These are phyloP conservation scores for Polia nebulosa DNA, from an alignment of 2,888 invertebrate species.

Conservation along the genomic window DNA sequence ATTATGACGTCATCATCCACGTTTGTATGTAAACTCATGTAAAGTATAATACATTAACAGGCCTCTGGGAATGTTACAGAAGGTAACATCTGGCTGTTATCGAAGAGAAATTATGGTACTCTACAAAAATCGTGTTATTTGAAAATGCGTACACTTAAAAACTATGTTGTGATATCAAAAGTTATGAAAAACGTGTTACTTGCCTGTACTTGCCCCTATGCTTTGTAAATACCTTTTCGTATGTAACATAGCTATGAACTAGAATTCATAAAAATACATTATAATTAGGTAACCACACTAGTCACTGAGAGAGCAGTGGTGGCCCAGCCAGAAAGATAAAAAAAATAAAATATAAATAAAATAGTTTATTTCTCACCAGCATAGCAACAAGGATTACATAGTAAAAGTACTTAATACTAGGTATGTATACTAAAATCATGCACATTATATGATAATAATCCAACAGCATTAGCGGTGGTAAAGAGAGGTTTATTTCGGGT, in stretches of 20 bases:
- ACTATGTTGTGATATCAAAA: too few relatives aligned
- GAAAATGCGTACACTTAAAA: not conserved
- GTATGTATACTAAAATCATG: too few relatives aligned
- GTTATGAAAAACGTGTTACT: not conserved
- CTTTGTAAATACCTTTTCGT: not conserved
- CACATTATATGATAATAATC: too few relatives aligned
- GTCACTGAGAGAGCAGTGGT: too few relatives aligned
- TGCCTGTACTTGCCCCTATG: not conserved
- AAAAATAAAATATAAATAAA: too few relatives aligned
- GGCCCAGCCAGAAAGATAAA: too few relatives aligned
- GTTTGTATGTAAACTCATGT: not conserved
- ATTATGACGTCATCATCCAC: slow-evolving; percentile 29
- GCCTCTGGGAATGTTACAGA: slow-evolving; percentile 11
- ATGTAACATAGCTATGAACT: not conserved
- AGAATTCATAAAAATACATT: not conserved
- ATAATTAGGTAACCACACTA: too few relatives aligned
- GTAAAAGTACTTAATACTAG: too few relatives aligned
- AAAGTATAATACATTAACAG: slow-evolving; percentile 17
- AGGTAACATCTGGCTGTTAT: slow-evolving; percentile 33
- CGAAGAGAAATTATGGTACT: slow-evolving; percentile 11
- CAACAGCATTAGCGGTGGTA: too few relatives aligned
- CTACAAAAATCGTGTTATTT: not conserved
- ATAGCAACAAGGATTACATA: too few relatives aligned
- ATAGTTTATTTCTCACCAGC: too few relatives aligned
- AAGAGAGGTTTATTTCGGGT: too few relatives aligned